phyloP scores from a whole-genome alignment of 2,888 invertebrate species.

The Orthonevra nobilis region DNA sequence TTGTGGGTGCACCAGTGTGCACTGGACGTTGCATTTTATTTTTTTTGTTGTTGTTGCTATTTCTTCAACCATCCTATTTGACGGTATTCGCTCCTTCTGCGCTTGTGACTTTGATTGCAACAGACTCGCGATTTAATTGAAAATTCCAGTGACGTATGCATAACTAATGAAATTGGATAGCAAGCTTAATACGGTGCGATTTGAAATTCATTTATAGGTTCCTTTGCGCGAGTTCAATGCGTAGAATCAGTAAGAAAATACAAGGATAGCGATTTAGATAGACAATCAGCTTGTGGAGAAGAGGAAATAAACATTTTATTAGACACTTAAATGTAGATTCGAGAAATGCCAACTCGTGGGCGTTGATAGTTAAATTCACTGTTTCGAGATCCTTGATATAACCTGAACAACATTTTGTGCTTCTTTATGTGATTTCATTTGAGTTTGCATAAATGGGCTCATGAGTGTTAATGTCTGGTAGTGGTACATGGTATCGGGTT shows the following conservation, averaged over 20 bases:
- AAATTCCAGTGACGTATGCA: conserved; percentile 47
- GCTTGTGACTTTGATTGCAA: conserved; percentile 16
- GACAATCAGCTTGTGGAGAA: conserved; percentile 6
- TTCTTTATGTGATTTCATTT: too few relatives aligned
- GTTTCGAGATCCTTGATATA: not conserved
- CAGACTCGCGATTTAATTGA: conserved; percentile 44
- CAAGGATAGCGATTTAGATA: not conserved
- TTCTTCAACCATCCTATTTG: not conserved
- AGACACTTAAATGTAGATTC: conserved; percentile 7
- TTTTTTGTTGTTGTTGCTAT: not conserved
- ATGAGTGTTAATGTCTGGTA: too few relatives aligned
- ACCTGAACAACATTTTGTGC: too few relatives aligned
- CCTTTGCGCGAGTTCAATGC: not conserved
- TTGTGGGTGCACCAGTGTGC: conserved; percentile 10
- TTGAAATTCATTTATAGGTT: conserved; percentile 27
- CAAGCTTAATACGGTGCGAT: too few relatives aligned
- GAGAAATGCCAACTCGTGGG: not conserved
- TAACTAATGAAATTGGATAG: conserved; percentile 34
- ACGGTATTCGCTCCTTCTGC: not conserved
- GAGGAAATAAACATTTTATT: conserved; percentile 11
- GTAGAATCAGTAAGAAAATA: not conserved
- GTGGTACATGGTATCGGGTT: too few relatives aligned
- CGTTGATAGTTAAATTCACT: conserved; percentile 13
- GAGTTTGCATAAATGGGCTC: too few relatives aligned
- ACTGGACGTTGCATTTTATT: not conserved